Conservation (phyloP, 2,797 vertebrate species). For the Aratinga solstitialis region DNA sequence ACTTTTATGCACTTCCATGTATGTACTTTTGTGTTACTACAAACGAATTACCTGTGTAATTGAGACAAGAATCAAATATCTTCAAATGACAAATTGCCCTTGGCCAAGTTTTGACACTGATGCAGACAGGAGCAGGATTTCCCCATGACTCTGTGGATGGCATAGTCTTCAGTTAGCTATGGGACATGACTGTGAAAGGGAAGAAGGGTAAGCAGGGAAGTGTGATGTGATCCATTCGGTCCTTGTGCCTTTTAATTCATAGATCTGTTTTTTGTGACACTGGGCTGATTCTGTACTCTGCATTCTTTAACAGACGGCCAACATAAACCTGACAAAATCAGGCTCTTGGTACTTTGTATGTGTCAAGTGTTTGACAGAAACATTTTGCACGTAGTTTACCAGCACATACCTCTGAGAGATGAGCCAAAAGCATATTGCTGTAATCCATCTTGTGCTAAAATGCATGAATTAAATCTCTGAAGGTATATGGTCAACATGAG, state of each 20-base stretch:
- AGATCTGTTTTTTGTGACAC: background rate
- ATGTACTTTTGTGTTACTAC: background rate
- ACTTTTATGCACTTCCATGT: background rate
- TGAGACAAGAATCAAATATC: background rate
- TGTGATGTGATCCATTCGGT: background rate
- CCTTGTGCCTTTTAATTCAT: background rate
- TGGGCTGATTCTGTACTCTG: background rate
- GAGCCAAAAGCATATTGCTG: background rate
- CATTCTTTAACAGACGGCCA: background rate
- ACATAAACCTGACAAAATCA: background rate
- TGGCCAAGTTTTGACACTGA: background rate
- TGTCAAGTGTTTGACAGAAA: background rate
- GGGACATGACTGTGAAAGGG: background rate
- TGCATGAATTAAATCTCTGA: background rate
- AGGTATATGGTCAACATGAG: background rate
- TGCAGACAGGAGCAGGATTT: background rate
- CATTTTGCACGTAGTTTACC: background rate
- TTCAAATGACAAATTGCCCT: background rate
- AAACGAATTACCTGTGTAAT: background rate
- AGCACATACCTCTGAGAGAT: background rate
- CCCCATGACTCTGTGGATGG: background rate
- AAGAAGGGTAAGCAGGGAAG: background rate
- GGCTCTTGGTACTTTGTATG: background rate
- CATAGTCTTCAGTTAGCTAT: background rate
- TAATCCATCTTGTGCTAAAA: constrained; percentile 5